phyloP scores from a whole-genome alignment of 2,888 invertebrate genomes.

The Ephialtes manifestator region DNA sequence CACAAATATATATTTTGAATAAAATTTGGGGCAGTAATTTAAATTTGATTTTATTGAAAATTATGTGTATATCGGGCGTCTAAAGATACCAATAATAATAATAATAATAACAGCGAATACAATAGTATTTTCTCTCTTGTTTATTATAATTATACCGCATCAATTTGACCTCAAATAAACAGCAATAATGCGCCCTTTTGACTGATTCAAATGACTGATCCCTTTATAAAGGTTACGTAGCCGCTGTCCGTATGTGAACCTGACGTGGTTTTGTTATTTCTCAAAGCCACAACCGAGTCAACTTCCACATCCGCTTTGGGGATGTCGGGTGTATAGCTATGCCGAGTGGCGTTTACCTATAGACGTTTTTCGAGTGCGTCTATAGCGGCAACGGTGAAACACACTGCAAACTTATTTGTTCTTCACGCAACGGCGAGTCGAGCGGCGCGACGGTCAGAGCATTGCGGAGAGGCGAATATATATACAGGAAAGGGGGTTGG shows the following conservation, averaged over 20 bases:
- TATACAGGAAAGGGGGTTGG: conserved; percentile 31
- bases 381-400: neutral
- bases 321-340: neutral
- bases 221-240: neutral
- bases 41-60: too few relatives aligned
- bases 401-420: conserved; percentile 53
- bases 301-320: conserved; percentile 30
- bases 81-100: neutral
- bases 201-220: neutral
- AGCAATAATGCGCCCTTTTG: neutral
- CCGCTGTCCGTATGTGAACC: neutral
- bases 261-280: conserved; percentile 46
- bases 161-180: neutral
- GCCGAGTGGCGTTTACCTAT: neutral
- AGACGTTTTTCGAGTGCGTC: conserved; percentile 5
- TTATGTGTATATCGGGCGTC: too few relatives aligned
- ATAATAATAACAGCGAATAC: neutral
- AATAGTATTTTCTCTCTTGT: neutral
- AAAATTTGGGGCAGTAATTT: too few relatives aligned
- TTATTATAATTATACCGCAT: neutral
- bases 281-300: conserved; percentile 11
- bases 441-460: neutral
- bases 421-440: conserved; percentile 60
- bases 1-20: too few relatives aligned
- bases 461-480: neutral